Percentiles rank a stretch among this genome's conserved stretches.
These are phyloP conservation scores for Oscheius sp. DNA, from an alignment of 2,888 invertebrate genomes.

Conservation along the genomic window DNA sequence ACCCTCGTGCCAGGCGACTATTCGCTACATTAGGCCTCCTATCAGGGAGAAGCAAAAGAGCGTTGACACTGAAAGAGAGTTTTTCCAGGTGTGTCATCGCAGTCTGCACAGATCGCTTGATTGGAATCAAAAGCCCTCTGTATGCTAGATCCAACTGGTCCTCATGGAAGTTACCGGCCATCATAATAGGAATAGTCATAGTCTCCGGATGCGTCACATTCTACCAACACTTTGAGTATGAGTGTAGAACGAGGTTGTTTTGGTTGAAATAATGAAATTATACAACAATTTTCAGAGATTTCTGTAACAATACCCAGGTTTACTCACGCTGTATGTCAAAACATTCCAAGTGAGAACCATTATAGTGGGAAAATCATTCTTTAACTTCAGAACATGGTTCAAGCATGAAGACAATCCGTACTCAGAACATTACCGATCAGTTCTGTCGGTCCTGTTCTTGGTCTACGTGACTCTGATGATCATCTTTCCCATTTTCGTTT, in stretches of 20 bases:
- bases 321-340: constrained; percentile 66
- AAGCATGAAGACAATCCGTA: constrained; percentile 66
- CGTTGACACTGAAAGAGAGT: not conserved
- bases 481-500: constrained; percentile 68
- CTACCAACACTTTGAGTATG: constrained; percentile 68
- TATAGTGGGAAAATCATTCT: not conserved
- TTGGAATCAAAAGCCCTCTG: constrained; percentile 70
- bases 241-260: constrained; percentile 58
- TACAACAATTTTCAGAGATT: constrained; percentile 37
- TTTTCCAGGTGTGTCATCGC: constrained; percentile 69
- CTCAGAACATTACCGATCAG: constrained; percentile 53
- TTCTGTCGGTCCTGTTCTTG: constrained; percentile 48
- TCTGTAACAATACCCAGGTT: constrained; percentile 64
- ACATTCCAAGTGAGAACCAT: constrained; percentile 56
- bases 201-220: constrained; percentile 62
- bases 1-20: no score
- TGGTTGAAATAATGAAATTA: not conserved
- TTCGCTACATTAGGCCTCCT: no score
- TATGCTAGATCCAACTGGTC: constrained; percentile 59
- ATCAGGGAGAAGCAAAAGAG: not conserved
- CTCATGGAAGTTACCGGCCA: constrained; percentile 64
- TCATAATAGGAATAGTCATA: constrained; percentile 61
- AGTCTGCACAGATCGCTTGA: constrained; percentile 70
- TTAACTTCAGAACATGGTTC: constrained; percentile 61
- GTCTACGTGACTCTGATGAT: constrained; percentile 62